phyloP scores from a whole-genome alignment of 2,113 vertebrate genomes.

The Athene cunicularia region DNA sequence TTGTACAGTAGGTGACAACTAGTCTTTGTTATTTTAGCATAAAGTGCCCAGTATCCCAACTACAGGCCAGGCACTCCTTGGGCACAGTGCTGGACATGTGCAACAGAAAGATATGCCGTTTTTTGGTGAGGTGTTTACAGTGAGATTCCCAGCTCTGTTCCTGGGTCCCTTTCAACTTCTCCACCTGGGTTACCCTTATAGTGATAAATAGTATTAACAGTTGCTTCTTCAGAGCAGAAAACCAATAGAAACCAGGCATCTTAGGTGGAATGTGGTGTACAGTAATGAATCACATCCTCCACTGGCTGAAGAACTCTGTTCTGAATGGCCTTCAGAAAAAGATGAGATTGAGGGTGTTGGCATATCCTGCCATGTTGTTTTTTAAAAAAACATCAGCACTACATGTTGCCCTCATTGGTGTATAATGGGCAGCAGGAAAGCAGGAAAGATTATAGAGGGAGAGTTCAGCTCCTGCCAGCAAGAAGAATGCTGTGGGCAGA shows the following conservation, averaged over 20 bases:
- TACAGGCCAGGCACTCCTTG: background rate
- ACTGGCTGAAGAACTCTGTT: background rate
- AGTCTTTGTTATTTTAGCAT: background rate
- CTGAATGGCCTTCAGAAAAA: background rate
- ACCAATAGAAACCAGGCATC: background rate
- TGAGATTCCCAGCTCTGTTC: background rate
- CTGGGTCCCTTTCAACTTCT: background rate
- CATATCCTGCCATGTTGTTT: background rate
- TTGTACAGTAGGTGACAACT: background rate
- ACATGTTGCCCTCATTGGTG: background rate
- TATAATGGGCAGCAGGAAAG: background rate
- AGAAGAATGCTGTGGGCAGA: background rate
- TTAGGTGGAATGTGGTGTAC: background rate
- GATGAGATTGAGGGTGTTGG: background rate
- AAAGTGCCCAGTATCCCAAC: background rate
- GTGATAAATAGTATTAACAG: background rate
- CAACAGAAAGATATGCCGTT: background rate
- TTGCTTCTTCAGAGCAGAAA: background rate
- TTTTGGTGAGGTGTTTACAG: background rate
- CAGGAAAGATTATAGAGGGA: background rate
- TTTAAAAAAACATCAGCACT: background rate
- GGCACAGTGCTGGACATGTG: background rate
- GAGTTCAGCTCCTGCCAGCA: background rate
- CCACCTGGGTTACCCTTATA: background rate
- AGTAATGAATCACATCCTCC: background rate